A percentile compares a stretch with the other conserved stretches of the same genome.
Conservation (phyloP, 2,797 vertebrate species). For the Mycteria americana region DNA sequence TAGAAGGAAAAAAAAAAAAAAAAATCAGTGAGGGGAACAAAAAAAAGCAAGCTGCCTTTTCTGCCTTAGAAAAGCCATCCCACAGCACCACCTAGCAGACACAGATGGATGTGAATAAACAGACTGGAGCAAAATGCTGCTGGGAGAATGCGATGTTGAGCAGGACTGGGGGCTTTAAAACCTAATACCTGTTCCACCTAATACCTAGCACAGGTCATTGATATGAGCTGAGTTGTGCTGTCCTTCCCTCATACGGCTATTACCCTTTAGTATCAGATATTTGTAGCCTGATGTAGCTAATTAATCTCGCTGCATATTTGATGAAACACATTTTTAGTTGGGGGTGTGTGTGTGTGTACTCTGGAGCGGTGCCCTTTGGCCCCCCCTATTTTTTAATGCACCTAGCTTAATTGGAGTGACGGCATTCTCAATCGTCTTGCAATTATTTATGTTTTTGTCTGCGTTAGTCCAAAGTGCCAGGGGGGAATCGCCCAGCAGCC, state of each 20-base stretch:
- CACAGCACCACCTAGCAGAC: conserved; percentile 65
- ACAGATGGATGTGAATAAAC: not conserved
- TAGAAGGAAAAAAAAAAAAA: not conserved
- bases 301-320: not conserved
- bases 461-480: not conserved
- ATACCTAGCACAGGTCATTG: not conserved
- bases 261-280: not conserved
- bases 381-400: not conserved
- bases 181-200: not conserved
- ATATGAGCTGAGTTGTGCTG: not conserved
- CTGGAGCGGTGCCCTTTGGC: not conserved
- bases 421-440: not conserved
- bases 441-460: not conserved
- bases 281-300: not conserved
- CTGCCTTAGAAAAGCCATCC: conserved; percentile 26
- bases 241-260: not conserved
- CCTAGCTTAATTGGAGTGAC: not conserved
- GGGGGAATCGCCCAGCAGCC: not conserved
- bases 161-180: not conserved
- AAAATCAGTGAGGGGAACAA: not conserved
- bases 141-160: not conserved
- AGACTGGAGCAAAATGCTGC: not conserved
- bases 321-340: not conserved
- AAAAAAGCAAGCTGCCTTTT: not conserved
- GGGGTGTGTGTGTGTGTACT: not conserved